These are phyloP conservation scores for Venusia cambrica DNA, from an alignment of 2,888 invertebrate genomes.

Conservation along the genomic window DNA sequence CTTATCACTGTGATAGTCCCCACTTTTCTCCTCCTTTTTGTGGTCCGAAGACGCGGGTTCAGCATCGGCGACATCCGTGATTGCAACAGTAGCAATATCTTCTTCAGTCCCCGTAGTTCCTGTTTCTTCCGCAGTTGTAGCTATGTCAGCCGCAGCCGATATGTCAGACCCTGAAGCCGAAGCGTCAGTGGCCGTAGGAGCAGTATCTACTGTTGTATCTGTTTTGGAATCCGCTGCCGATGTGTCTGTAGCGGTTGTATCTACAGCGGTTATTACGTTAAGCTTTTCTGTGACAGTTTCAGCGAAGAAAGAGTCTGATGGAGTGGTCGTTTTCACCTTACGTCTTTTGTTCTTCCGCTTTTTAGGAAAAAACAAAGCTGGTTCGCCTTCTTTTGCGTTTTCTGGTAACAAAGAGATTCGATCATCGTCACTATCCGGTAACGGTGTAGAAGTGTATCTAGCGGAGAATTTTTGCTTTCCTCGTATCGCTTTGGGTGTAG, in stretches of 20 bases:
- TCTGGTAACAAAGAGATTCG: constrained; percentile 62
- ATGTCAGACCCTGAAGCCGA: constrained; percentile 7
- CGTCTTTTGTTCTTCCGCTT: constrained; percentile 47
- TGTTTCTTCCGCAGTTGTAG: constrained; percentile 20
- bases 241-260: constrained; percentile 23
- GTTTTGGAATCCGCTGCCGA: constrained; percentile 22
- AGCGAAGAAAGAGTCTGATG: constrained; percentile 37
- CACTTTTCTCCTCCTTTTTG: constrained; percentile 44
- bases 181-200: constrained; percentile 12
- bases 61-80: constrained; percentile 44
- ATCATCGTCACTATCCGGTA: constrained; percentile 35
- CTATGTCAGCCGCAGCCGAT: constrained; percentile 12
- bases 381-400: constrained; percentile 51
- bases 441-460: constrained; percentile 31
- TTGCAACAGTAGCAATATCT: constrained; percentile 18
- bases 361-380: constrained; percentile 62
- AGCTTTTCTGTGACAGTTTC: constrained; percentile 35
- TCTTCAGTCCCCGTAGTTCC: background rate
- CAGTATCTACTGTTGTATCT: constrained; percentile 26
- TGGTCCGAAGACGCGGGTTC: constrained; percentile 54
- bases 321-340: constrained; percentile 34
- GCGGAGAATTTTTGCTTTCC: constrained; percentile 38
- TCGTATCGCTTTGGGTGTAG: constrained; percentile 20
- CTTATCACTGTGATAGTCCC: constrained; percentile 49
- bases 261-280: constrained; percentile 25